Percentiles rank a stretch among this genome's conserved stretches.
phyloP scores from a whole-genome alignment of 2,888 invertebrate genomes.

The Drosophila tanythrix region DNA sequence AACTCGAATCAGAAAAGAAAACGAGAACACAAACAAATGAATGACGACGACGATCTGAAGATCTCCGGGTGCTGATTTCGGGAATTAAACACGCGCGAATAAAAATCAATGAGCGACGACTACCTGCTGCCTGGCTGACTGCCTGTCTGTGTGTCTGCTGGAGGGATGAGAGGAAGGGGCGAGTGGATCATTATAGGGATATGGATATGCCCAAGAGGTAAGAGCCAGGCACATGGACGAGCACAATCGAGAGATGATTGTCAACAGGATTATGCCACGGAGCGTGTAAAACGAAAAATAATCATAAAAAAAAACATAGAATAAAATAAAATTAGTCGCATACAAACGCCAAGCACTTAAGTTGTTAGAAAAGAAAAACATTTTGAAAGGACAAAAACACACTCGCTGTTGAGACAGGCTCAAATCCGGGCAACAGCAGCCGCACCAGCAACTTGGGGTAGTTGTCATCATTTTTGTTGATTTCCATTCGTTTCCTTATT shows the following conservation, averaged over 20 bases:
- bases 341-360: slow-evolving; percentile 68
- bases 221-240: slow-evolving; percentile 55
- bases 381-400: slow-evolving; percentile 79
- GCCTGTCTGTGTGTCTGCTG: not conserved
- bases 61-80: slow-evolving; percentile 72
- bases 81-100: slow-evolving; percentile 80
- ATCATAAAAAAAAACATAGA: slow-evolving; percentile 27
- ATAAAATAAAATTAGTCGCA: slow-evolving; percentile 72
- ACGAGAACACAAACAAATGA: slow-evolving; percentile 50
- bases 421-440: slow-evolving; percentile 9
- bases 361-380: slow-evolving; percentile 80
- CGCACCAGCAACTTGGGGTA: slow-evolving; percentile 52
- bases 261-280: slow-evolving; percentile 62
- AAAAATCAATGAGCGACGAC: slow-evolving; percentile 73
- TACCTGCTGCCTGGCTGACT: slow-evolving; percentile 25
- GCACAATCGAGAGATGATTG: slow-evolving; percentile 65
- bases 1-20: slow-evolving; percentile 20
- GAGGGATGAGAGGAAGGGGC: no score
- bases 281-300: slow-evolving; percentile 59
- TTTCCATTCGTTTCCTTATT: slow-evolving; percentile 54
- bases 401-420: slow-evolving; percentile 45
- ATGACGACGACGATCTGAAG: slow-evolving; percentile 69
- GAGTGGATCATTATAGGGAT: slow-evolving; percentile 30
- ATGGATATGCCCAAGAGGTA: slow-evolving; percentile 30
- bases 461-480: slow-evolving; percentile 80